Conservation (phyloP, 2,113 vertebrate genomes). For the Anoplopoma fimbria region DNA sequence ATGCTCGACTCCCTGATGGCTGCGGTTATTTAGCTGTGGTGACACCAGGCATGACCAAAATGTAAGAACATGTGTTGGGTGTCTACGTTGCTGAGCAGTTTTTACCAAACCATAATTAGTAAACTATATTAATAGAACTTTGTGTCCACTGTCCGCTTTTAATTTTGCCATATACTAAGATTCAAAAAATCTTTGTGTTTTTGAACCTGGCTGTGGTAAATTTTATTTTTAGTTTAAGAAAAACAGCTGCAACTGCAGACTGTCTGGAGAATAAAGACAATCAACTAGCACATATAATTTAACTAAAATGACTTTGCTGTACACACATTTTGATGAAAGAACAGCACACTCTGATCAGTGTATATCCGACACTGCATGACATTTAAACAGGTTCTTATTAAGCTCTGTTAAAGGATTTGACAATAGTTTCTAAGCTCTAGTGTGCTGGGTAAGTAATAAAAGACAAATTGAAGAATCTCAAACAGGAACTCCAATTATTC, state of each 20-base stretch:
- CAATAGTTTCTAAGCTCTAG: not conserved
- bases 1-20: conserved; percentile 35
- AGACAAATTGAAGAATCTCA: not conserved
- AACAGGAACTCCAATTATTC: not conserved
- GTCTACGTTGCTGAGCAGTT: not conserved
- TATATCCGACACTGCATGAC: not conserved
- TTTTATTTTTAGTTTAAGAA: not conserved
- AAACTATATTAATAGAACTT: not conserved
- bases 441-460: not conserved
- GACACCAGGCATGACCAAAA: conserved; percentile 35
- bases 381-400: not conserved
- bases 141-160: not conserved
- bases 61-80: conserved; percentile 26
- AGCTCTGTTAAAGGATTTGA: not conserved
- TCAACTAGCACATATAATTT: not conserved
- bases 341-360: not conserved
- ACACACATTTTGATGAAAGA: not conserved
- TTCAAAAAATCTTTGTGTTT: not conserved
- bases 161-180: not conserved
- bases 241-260: not conserved
- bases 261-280: not conserved
- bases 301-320: not conserved
- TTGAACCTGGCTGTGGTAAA: not conserved
- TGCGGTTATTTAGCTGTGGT: conserved; percentile 45
- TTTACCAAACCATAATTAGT: not conserved